phyloP scores from a whole-genome alignment of 2,113 vertebrate genomes.

The Micronycteris hirsuta region DNA sequence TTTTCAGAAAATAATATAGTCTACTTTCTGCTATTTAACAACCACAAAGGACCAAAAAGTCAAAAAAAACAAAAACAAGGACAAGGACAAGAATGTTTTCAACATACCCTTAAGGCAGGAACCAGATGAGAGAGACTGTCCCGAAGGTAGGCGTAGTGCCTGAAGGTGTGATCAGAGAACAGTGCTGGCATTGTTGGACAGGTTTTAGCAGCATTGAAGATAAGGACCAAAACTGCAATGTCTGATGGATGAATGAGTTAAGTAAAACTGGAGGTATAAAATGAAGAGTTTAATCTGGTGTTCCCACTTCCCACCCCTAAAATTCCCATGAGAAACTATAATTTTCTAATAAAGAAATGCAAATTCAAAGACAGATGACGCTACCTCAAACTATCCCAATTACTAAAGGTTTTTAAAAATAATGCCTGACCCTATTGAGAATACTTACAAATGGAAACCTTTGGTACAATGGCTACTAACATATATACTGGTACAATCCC shows the following conservation, averaged over 20 bases:
- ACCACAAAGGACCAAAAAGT: background rate
- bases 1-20: background rate
- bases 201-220: slow-evolving; percentile 95
- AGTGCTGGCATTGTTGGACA: slow-evolving; percentile 96
- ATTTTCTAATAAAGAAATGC: slow-evolving; percentile 11
- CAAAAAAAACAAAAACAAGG: background rate
- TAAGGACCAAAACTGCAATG: slow-evolving; percentile 95
- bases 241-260: slow-evolving; percentile 81
- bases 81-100: background rate
- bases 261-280: slow-evolving; percentile 39
- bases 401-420: background rate
- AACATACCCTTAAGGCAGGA: slow-evolving; percentile 90
- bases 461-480: background rate
- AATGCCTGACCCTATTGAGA: background rate
- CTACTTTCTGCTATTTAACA: background rate
- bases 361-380: background rate
- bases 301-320: background rate
- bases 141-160: slow-evolving; percentile 95
- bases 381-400: background rate
- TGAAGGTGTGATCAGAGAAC: slow-evolving; percentile 97
- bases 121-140: slow-evolving; percentile 98
- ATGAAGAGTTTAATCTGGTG: background rate
- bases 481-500: background rate
- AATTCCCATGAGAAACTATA: background rate
- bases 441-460: background rate